Percentiles rank a stretch among this genome's conserved stretches.
phyloP scores from a whole-genome alignment of 2,113 vertebrate genomes.

The Copsychus sechellarum region DNA sequence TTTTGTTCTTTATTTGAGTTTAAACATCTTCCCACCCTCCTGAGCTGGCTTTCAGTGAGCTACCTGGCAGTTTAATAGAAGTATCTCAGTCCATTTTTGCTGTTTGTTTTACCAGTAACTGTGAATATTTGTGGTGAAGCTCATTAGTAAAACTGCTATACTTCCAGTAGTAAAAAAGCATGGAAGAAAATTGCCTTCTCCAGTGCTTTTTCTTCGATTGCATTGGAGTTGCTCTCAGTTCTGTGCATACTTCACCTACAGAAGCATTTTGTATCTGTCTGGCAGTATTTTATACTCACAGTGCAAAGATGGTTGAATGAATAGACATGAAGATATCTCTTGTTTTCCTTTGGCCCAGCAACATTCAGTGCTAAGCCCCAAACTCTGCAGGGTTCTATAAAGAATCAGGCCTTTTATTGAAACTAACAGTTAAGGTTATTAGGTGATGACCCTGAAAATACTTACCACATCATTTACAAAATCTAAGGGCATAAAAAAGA shows the following conservation, averaged over 20 bases:
- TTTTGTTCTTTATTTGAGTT: background rate
- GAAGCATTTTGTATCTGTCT: background rate
- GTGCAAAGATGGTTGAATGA: background rate
- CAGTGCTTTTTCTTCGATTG: background rate
- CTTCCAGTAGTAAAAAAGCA: background rate
- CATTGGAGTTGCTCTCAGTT: background rate
- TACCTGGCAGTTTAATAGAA: background rate
- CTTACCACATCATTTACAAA: background rate
- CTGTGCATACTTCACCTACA: background rate
- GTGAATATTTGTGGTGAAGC: background rate
- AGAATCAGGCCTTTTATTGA: background rate
- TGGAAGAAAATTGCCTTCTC: background rate
- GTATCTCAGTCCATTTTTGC: background rate
- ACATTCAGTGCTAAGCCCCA: background rate
- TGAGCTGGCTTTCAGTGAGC: background rate
- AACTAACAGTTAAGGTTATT: background rate
- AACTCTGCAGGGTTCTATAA: background rate
- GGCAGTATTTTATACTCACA: background rate
- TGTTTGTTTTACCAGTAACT: background rate
- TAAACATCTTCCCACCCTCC: background rate
- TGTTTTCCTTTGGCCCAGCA: background rate
- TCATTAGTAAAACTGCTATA: background rate
- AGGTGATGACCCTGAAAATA: conserved; percentile 9
- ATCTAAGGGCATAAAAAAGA: background rate
- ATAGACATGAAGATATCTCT: background rate